phyloP scores from a whole-genome alignment of 1,140 invertebrate species.

The Zaprionus africanus region DNA sequence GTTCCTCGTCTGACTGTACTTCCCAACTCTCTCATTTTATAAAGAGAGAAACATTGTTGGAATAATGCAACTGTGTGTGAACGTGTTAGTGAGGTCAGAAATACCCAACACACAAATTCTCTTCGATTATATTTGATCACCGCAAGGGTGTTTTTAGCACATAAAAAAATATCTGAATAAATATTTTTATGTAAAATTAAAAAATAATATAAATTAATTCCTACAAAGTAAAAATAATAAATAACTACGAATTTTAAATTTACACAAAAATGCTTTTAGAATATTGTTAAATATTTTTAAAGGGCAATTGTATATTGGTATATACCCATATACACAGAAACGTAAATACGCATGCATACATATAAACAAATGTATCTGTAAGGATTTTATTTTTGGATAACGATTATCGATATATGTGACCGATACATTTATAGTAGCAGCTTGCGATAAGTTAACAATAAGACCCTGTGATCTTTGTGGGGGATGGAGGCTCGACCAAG shows the following conservation, averaged over 20 bases:
- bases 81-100: conserved; percentile 72
- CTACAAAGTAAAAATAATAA: not conserved
- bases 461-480: not conserved
- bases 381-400: conserved; percentile 4
- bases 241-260: not conserved
- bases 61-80: conserved; percentile 68
- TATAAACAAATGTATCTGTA: not conserved
- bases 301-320: not conserved
- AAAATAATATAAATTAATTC: not conserved
- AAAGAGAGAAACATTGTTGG: conserved; percentile 58
- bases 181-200: not conserved
- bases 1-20: conserved; percentile 79
- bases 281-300: not conserved
- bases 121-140: conserved; percentile 51
- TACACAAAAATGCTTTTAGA: not conserved
- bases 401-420: not conserved
- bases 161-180: conserved; percentile 6
- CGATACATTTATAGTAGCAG: not conserved
- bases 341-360: not conserved
- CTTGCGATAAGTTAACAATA: not conserved
- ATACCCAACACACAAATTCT: conserved; percentile 60
- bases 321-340: not conserved
- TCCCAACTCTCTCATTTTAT: conserved; percentile 58
- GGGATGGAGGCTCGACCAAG: not conserved
- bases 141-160: conserved; percentile 45